Percentiles rank a stretch among this genome's conserved stretches.
phyloP scores from a whole-genome alignment of 1,140 invertebrate genomes.

The Lordiphosa stackelbergi region DNA sequence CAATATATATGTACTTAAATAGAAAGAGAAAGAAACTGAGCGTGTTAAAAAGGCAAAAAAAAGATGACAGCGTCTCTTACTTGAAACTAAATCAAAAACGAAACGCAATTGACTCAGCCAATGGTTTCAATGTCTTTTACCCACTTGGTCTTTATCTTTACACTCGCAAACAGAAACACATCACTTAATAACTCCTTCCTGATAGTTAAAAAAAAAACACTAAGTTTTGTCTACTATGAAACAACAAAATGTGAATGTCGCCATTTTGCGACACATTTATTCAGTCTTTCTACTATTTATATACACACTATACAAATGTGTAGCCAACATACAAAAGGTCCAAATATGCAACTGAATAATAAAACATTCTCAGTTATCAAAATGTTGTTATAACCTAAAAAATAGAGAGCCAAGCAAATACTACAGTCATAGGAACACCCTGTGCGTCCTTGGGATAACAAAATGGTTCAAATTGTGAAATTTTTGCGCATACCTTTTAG shows the following conservation, averaged over 20 bases:
- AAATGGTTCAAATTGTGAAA: too few relatives aligned
- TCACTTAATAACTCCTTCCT: conserved; percentile 7
- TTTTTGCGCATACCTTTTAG: too few relatives aligned
- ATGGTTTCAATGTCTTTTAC: conserved; percentile 57
- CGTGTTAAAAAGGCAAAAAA: conserved; percentile 51
- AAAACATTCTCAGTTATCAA: conserved; percentile 31
- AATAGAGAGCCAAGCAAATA: conserved; percentile 19
- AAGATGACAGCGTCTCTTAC: conserved; percentile 1
- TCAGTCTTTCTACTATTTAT: conserved; percentile 1
- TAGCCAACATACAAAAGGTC: conserved; percentile 59
- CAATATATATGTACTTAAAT: conserved; percentile 6
- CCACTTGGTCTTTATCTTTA: conserved; percentile 23
- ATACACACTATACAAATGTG: conserved; percentile 34
- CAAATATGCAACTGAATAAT: conserved; percentile 66
- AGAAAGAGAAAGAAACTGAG: conserved; percentile 1
- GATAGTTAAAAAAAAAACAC: conserved; percentile 10
- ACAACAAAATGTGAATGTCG: conserved; percentile 10
- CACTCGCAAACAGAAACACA: conserved; percentile 8
- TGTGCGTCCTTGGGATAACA: too few relatives aligned
- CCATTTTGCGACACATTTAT: conserved; percentile 38
- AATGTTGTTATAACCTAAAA: conserved; percentile 29
- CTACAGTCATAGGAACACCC: not conserved
- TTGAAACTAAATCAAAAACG: conserved; percentile 40
- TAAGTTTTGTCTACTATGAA: conserved; percentile 23
- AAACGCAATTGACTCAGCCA: conserved; percentile 37